Evolutionary conservation across 2,888 invertebrate species (phyloP).

Genomic region (Rotaria socialis): DNA sequence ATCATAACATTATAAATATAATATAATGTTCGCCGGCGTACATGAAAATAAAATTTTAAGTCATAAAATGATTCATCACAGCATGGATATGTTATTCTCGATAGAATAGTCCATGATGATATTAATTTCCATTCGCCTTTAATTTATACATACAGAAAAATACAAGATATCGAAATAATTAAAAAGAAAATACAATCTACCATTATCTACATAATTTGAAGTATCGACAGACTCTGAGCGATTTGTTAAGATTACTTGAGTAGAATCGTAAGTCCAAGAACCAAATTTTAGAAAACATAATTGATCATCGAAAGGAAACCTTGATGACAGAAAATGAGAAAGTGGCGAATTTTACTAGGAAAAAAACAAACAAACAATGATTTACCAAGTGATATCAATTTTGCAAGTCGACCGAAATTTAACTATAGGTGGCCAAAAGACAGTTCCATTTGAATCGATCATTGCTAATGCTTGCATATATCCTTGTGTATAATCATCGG

Average conservation of each 20-base stretch:
- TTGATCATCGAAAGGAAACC: slow-evolving; percentile 64
- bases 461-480: slow-evolving; percentile 64
- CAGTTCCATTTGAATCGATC: slow-evolving; percentile 62
- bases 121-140: slow-evolving; percentile 64
- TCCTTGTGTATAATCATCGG: slow-evolving; percentile 56
- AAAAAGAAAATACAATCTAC: slow-evolving; percentile 64
- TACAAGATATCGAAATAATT: too few species aligned
- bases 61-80: slow-evolving; percentile 64
- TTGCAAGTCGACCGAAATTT: slow-evolving; percentile 64
- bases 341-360: too few species aligned
- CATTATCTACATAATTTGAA: slow-evolving; percentile 63
- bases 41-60: slow-evolving; percentile 63
- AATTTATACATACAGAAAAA: slow-evolving; percentile 52
- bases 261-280: slow-evolving; percentile 54
- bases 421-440: slow-evolving; percentile 65
- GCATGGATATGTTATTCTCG: slow-evolving; percentile 59
- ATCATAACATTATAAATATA: slow-evolving; percentile 64
- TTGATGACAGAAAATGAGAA: background rate
- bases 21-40: slow-evolving; percentile 61
- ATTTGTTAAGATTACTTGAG: slow-evolving; percentile 52
- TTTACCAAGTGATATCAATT: slow-evolving; percentile 62
- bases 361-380: background rate
- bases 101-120: slow-evolving; percentile 47
- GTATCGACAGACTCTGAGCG: slow-evolving; percentile 61
- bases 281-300: slow-evolving; percentile 60